Evolutionary conservation across 1,140 invertebrate genomes (phyloP).

Genomic region (Hormaphis cornu): DNA sequence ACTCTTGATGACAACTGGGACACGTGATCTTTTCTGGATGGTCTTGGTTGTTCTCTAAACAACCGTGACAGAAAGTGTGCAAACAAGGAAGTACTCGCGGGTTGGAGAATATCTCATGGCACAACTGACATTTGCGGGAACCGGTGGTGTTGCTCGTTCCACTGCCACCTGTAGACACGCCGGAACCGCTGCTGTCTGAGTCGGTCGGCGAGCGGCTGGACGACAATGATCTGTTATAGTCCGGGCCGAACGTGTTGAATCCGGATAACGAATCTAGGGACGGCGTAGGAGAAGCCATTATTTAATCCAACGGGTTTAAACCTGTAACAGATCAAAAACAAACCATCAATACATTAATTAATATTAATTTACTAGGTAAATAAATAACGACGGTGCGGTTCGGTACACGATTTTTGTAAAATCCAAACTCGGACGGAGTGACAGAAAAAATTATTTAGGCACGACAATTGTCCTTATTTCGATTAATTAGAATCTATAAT

Average conservation of each 20-base stretch:
- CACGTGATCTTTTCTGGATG: conserved; percentile 71
- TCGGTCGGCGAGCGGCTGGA: conserved; percentile 65
- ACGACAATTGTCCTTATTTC: no score
- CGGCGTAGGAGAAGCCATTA: conserved; percentile 72
- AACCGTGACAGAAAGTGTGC: conserved; percentile 71
- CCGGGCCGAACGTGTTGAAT: conserved; percentile 66
- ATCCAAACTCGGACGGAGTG: not conserved
- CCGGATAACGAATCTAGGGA: conserved; percentile 80
- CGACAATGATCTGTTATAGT: conserved; percentile 47
- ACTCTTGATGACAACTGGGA: conserved; percentile 67
- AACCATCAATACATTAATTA: not conserved
- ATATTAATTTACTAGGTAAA: not conserved
- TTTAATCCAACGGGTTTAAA: conserved; percentile 56
- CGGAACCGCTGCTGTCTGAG: conserved; percentile 63
- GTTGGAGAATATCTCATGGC: conserved; percentile 62
- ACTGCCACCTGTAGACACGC: conserved; percentile 42
- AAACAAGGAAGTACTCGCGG: conserved; percentile 71
- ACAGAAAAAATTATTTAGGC: not conserved
- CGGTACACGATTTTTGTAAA: not conserved
- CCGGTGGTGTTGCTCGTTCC: conserved; percentile 69
- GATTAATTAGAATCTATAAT: no score
- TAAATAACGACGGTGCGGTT: no score
- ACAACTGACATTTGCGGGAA: conserved; percentile 70
- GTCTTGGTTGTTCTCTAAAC: conserved; percentile 61
- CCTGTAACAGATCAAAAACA: conserved; percentile 46